These are phyloP conservation scores for Acanthosoma haemorrhoidale DNA, from an alignment of 2,888 invertebrate species.

Conservation along the genomic window DNA sequence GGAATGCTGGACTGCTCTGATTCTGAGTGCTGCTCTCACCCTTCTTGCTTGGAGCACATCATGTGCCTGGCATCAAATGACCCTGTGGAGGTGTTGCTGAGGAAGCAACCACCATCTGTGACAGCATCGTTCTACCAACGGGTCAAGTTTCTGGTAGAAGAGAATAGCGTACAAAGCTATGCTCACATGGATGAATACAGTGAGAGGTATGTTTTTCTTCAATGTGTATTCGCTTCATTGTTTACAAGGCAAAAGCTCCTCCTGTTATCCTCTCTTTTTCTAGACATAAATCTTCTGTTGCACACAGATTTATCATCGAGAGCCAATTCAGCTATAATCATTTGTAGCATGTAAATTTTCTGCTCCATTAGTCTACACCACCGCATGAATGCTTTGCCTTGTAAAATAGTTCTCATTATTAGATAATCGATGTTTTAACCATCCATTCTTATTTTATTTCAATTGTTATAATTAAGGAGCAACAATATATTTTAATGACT, in stretches of 20 bases:
- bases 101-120: constrained; percentile 93
- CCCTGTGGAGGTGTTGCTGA: constrained; percentile 90
- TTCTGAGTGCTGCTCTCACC: constrained; percentile 92
- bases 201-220: constrained; percentile 76
- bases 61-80: constrained; percentile 95
- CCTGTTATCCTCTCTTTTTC: constrained; percentile 5
- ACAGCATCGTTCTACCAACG: constrained; percentile 96
- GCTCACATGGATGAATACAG: constrained; percentile 96
- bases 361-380: constrained; percentile 14
- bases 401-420: constrained; percentile 29
- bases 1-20: constrained; percentile 98
- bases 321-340: constrained; percentile 22
- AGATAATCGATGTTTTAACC: background rate
- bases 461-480: background rate
- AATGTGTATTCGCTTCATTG: background rate
- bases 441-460: constrained; percentile 10
- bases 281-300: constrained; percentile 2
- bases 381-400: constrained; percentile 32
- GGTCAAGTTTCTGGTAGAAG: constrained; percentile 96
- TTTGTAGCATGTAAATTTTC: constrained; percentile 26
- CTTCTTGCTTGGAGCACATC: constrained; percentile 80
- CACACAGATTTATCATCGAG: constrained; percentile 14
- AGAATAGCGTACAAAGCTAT: constrained; percentile 97
- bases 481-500: background rate
- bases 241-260: constrained; percentile 32